Evolutionary conservation across 2,888 invertebrate species (phyloP), one percentile per base, ranked within the genome.

Genomic region (Ectemnius continuus): DNA sequence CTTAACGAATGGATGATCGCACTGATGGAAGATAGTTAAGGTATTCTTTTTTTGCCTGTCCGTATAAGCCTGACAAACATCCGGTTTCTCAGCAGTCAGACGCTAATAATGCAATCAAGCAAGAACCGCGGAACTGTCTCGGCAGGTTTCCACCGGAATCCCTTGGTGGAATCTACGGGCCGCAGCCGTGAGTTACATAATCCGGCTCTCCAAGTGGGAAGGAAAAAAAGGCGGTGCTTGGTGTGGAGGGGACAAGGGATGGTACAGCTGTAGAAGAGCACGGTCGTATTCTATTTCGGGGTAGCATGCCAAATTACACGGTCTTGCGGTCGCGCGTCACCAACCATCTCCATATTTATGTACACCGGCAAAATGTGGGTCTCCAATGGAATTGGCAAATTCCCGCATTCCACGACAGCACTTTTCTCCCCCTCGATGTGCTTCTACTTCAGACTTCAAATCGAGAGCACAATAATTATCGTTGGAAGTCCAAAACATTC

Each of bases 151-250:
- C 64, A 16, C 11, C 47, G 68, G 67, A 58, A 61, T 67, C 28
- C 48, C 57, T 48, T 67, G 67, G 52, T 60, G 72, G 74, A 74
- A 70, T 45, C 14, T 46, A 61, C 47, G 48, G 18, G 14, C 23
- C n/a, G 59, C 60, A 58, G 23, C 14, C 6, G 14, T 52, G 4
- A 52, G n/a, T 52, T 52, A 16, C 52, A 16, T 52, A 52, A 52
- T 52, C 16, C 52, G 14, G 52, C 16, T 36, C 36, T 16, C n/a
- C 52, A 52, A 52, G 52, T 14, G n/a, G 16, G 52, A 52, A 14
- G 14, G n/a, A 52, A 52, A 36, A 36, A 36, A 36, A 36, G 36
- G 11, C 36, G 0, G 36, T 8, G 36, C 36, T 36, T 0, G 0
- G 36, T 11, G 36, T 36, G 0, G 36, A 36, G 36, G 8, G 36